Conservation (phyloP, 2,888 invertebrate genomes). For the Archips crataeganus region DNA sequence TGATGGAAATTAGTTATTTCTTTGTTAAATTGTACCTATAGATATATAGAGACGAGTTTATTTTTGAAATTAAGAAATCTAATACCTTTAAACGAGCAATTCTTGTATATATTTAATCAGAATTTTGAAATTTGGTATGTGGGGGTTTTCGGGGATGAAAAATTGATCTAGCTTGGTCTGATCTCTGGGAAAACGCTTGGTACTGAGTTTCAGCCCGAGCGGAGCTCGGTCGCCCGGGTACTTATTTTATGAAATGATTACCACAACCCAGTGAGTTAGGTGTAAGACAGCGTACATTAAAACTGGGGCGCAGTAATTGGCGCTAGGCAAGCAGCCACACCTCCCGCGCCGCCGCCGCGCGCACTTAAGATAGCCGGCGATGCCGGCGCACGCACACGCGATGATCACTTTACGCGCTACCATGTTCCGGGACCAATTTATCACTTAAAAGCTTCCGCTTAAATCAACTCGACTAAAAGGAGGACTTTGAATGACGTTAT, state of each 20-base stretch:
- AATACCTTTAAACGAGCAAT: too few relatives aligned
- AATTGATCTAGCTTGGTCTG: too few relatives aligned
- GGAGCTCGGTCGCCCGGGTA: too few relatives aligned
- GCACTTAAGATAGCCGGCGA: constrained; percentile 59
- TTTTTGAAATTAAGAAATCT: neutral
- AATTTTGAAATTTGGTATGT: too few relatives aligned
- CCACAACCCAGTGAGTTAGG: neutral
- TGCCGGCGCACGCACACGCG: constrained; percentile 67
- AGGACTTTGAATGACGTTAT: constrained; percentile 62
- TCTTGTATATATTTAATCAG: too few relatives aligned
- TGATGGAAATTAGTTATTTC: neutral
- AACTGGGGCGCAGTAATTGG: constrained; percentile 1
- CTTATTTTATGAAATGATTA: neutral
- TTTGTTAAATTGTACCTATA: neutral
- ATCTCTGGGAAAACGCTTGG: too few relatives aligned
- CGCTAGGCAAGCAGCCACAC: constrained; percentile 1
- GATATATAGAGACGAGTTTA: neutral
- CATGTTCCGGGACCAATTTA: constrained; percentile 83
- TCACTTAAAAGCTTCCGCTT: constrained; percentile 83
- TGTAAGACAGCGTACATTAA: neutral
- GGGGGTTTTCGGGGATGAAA: too few relatives aligned
- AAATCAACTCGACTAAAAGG: constrained; percentile 57
- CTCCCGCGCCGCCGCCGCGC: neutral
- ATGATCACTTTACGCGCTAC: constrained; percentile 79
- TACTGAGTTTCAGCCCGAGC: too few relatives aligned